Evolutionary conservation across 2,113 vertebrate species (phyloP).

Genomic region (Osmerus mordax): DNA sequence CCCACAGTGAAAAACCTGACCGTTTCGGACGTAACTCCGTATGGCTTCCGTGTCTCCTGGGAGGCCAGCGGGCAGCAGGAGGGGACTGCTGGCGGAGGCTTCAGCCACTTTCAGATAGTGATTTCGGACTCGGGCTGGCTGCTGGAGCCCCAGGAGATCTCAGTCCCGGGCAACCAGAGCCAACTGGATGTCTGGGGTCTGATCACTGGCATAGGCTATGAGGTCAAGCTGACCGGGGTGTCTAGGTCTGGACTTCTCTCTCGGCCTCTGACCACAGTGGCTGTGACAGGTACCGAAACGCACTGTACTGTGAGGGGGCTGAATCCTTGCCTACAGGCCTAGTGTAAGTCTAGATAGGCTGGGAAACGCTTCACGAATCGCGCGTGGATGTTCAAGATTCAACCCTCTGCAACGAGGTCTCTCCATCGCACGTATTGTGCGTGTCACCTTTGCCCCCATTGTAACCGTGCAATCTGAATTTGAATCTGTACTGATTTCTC

Average conservation of each 20-base stretch:
- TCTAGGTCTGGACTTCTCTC: conserved; percentile 83
- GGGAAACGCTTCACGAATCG: too few species aligned
- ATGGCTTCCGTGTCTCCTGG: conserved; percentile 74
- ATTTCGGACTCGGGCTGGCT: conserved; percentile 94
- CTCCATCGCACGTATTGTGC: not conserved
- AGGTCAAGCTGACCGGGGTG: conserved; percentile 84
- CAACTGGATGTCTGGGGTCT: conserved; percentile 72
- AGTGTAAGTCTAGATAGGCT: too few species aligned
- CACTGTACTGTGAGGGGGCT: not conserved
- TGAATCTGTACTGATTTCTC: too few species aligned
- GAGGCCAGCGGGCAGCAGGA: conserved; percentile 47
- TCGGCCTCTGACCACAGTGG: conserved; percentile 85
- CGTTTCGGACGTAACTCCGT: conserved; percentile 86
- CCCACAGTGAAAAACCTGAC: conserved; percentile 94
- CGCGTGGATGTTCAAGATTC: not conserved
- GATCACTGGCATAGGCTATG: conserved; percentile 79
- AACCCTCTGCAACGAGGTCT: not conserved
- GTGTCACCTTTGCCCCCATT: too few species aligned
- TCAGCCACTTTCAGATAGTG: conserved; percentile 86
- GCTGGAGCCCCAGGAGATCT: conserved; percentile 85
- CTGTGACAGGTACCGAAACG: conserved; percentile 86
- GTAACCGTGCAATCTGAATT: too few species aligned
- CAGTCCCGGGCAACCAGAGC: conserved; percentile 68
- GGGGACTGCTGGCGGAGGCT: conserved; percentile 59
- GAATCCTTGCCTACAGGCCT: not conserved